Percentiles rank a stretch among this genome's conserved stretches.
These are phyloP conservation scores for Nematopogon swammerdamellus DNA, from an alignment of 2,888 invertebrate genomes.

Conservation along the genomic window DNA sequence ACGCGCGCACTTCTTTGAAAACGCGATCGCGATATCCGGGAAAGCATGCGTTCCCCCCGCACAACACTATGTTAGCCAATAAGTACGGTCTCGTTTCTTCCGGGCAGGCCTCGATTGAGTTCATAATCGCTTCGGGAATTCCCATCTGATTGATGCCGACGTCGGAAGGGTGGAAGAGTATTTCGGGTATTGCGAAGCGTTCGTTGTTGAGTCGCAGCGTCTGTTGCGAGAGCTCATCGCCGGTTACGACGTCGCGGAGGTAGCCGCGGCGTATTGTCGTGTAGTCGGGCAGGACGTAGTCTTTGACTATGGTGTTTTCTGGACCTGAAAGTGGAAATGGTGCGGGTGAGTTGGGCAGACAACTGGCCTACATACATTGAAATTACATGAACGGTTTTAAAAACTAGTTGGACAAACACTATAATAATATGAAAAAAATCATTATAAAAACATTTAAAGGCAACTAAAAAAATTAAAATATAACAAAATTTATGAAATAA, in stretches of 20 bases:
- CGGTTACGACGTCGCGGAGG: slow-evolving; percentile 33
- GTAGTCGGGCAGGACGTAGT: slow-evolving; percentile 96
- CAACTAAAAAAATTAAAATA: too few species aligned
- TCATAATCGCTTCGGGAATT: slow-evolving; percentile 82
- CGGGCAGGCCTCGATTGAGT: slow-evolving; percentile 73
- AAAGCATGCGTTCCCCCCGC: slow-evolving; percentile 78
- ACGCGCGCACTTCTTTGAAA: slow-evolving; percentile 67
- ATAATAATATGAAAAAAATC: not conserved
- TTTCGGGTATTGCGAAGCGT: slow-evolving; percentile 91
- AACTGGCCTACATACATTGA: not conserved
- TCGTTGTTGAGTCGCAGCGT: slow-evolving; percentile 88
- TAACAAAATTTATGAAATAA: too few species aligned
- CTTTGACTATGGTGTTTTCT: slow-evolving; percentile 71
- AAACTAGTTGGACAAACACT: not conserved
- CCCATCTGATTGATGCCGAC: slow-evolving; percentile 92
- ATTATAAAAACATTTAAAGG: too few species aligned
- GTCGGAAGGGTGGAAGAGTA: slow-evolving; percentile 92
- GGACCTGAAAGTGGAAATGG: slow-evolving; percentile 44
- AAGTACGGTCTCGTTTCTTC: slow-evolving; percentile 73
- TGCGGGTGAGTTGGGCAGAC: not conserved
- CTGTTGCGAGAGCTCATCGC: slow-evolving; percentile 63
- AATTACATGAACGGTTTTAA: not conserved
- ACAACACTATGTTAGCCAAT: slow-evolving; percentile 77
- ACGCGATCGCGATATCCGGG: slow-evolving; percentile 74
- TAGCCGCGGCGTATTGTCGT: slow-evolving; percentile 83